Evolutionary conservation across 2,113 vertebrate species (phyloP).

Genomic region (Psilopogon haemacephalus): DNA sequence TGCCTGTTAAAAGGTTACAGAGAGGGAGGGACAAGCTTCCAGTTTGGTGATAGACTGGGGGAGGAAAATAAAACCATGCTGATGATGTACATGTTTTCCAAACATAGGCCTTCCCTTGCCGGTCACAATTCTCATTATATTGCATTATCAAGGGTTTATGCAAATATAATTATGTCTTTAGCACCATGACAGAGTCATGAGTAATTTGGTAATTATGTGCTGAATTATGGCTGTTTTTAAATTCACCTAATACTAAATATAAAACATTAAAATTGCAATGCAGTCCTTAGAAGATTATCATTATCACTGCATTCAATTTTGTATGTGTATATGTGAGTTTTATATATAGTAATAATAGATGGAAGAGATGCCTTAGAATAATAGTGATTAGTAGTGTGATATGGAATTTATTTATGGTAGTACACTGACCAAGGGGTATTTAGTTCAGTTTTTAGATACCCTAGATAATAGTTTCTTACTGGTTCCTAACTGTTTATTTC

Average conservation of each 20-base stretch:
- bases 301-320: conserved; percentile 19
- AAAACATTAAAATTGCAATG: conserved; percentile 27
- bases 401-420: background rate
- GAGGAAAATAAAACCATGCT: background rate
- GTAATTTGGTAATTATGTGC: conserved; percentile 9
- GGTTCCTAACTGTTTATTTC: background rate
- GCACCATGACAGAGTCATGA: background rate
- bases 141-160: background rate
- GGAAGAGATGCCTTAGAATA: background rate
- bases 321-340: background rate
- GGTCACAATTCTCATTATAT: background rate
- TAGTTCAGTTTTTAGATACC: background rate
- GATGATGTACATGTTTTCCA: background rate
- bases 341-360: conserved; percentile 16
- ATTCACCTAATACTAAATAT: conserved; percentile 31
- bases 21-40: background rate
- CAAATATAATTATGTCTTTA: conserved; percentile 17
- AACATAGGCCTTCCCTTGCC: background rate
- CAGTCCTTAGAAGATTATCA: conserved; percentile 11
- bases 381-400: background rate
- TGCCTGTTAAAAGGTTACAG: background rate
- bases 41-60: background rate
- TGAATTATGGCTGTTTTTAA: conserved; percentile 19
- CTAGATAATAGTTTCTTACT: background rate
- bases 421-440: background rate